Percentiles rank a stretch among this genome's conserved stretches.
These are phyloP conservation scores for Xerus rutilus DNA, from an alignment of 2,797 vertebrate genomes.

Conservation along the genomic window DNA sequence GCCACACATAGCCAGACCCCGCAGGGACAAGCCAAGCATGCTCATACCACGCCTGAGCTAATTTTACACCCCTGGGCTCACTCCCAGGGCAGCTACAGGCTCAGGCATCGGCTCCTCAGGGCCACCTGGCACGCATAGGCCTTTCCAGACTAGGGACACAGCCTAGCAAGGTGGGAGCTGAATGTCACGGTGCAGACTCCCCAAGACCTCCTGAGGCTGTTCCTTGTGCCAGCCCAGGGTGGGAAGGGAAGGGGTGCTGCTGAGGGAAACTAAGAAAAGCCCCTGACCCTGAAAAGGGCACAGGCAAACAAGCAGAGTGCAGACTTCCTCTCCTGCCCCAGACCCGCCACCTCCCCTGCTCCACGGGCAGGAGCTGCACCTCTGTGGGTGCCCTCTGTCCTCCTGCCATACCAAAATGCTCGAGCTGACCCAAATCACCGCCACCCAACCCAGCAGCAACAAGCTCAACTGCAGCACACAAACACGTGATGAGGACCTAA, in stretches of 20 bases:
- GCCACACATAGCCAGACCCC: neutral
- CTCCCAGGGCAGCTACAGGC: neutral
- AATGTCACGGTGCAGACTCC: too few relatives aligned
- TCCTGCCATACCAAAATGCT: neutral
- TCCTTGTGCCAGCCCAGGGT: neutral
- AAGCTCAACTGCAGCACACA: neutral
- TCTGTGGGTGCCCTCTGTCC: neutral
- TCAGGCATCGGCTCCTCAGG: neutral
- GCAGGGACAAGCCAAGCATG: neutral
- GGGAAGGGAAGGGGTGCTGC: neutral
- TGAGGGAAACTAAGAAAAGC: neutral
- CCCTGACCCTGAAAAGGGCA: neutral
- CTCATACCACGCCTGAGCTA: neutral
- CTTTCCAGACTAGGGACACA: neutral
- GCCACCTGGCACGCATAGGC: neutral
- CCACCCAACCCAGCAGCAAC: neutral
- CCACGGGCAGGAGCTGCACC: neutral
- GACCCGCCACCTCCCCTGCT: neutral
- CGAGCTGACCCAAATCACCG: neutral
- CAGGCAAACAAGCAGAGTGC: too few relatives aligned
- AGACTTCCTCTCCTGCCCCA: neutral
- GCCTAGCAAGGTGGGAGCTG: neutral
- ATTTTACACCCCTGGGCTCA: neutral
- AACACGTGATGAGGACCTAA: neutral
- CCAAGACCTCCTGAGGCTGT: neutral